phyloP scores from a whole-genome alignment of 2,888 invertebrate genomes.

The Cantharis rufa region DNA sequence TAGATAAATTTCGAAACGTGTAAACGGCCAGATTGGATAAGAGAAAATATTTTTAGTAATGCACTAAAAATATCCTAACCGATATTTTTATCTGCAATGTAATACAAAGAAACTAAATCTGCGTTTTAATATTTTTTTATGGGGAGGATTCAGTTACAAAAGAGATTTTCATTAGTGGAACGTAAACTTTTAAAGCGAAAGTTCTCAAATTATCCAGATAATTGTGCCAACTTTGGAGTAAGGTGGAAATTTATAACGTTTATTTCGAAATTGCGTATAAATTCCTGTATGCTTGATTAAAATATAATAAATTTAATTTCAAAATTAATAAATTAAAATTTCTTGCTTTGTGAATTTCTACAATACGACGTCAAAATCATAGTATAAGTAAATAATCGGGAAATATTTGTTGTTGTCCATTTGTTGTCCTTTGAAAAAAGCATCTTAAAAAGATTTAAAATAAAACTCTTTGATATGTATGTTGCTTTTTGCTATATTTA shows the following conservation, averaged over 20 bases:
- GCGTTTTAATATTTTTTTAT: neutral
- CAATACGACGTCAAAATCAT: neutral
- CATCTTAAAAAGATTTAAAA: neutral
- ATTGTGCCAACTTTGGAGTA: neutral
- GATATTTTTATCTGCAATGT: neutral
- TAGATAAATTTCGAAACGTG: neutral
- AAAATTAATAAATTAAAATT: neutral
- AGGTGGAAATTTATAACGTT: neutral
- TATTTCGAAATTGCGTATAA: neutral
- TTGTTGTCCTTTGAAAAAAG: neutral
- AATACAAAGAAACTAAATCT: neutral
- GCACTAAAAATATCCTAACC: neutral
- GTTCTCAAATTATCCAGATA: neutral
- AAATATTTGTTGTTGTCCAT: neutral
- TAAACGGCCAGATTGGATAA: neutral
- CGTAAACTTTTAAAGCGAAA: neutral
- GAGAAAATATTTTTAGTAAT: neutral
- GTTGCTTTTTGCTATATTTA: neutral
- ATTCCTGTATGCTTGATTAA: neutral
- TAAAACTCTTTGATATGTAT: neutral
- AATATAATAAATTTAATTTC: too few relatives aligned
- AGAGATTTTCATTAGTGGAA: neutral
- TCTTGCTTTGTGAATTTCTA: neutral
- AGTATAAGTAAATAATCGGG: neutral
- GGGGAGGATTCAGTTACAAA: neutral